A percentile compares a stretch with the other conserved stretches of the same genome.
Evolutionary conservation across 37 sponge, comb jelly and placozoan genomes (phyloP).

Genomic region (Aplysina aerophoba): DNA sequence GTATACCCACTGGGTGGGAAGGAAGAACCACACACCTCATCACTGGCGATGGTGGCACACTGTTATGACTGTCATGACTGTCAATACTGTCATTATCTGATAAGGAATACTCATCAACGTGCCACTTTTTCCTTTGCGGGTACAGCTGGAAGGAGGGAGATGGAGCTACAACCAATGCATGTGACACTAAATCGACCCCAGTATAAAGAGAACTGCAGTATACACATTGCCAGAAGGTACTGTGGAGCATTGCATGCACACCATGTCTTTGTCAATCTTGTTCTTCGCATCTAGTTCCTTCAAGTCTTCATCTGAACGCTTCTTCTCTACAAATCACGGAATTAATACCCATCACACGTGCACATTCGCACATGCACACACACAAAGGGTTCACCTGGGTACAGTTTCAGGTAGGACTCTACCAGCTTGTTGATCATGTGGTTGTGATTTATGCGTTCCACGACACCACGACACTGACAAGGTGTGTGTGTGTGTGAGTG

Average conservation of each 20-base stretch:
- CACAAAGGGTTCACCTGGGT: constrained; percentile 69
- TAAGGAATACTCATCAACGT: constrained; percentile 23
- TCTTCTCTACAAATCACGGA: constrained; percentile 51
- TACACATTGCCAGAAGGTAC: background rate
- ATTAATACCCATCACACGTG: no score
- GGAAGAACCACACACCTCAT: no score
- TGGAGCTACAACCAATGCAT: background rate
- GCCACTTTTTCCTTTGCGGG: constrained; percentile 38
- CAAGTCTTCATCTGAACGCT: constrained; percentile 77
- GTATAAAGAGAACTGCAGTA: background rate
- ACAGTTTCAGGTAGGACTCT: constrained; percentile 70
- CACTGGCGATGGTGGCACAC: no score
- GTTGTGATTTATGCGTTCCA: constrained; percentile 82
- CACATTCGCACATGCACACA: background rate
- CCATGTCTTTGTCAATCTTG: constrained; percentile 88
- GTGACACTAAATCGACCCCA: background rate
- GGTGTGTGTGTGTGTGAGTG: constrained; percentile 13
- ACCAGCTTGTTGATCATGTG: constrained; percentile 91
- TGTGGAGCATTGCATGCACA: background rate
- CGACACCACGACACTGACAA: constrained; percentile 75
- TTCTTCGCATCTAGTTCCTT: constrained; percentile 85
- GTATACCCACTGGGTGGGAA: no score
- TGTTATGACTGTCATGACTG: background rate
- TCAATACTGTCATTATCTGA: constrained; percentile 44
- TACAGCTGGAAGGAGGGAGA: constrained; percentile 41